Percentiles rank a stretch among this genome's conserved stretches.
These are phyloP conservation scores for Eulemur macaco DNA, from an alignment of 2,113 vertebrate genomes.

Conservation along the genomic window DNA sequence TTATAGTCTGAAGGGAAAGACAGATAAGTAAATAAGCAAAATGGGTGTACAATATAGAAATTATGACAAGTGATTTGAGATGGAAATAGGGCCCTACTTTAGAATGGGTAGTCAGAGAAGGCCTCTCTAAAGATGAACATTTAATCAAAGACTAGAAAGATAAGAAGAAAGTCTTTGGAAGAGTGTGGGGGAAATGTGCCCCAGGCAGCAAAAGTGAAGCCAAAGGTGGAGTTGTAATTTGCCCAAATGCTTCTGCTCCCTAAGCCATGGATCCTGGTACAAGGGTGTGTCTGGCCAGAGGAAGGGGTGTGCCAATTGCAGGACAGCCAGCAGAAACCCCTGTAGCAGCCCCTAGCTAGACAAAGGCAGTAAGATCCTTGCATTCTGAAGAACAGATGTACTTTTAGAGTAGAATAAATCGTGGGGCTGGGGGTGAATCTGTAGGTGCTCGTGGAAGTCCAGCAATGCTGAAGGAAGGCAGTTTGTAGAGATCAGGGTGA, in stretches of 20 bases:
- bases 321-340: neutral
- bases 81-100: neutral
- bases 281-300: neutral
- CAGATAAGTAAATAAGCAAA: neutral
- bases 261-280: fast-evolving
- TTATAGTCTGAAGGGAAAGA: neutral
- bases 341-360: neutral
- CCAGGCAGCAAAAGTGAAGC: neutral
- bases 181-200: neutral
- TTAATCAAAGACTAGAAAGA: neutral
- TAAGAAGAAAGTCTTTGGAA: neutral
- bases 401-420: neutral
- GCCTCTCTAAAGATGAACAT: neutral
- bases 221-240: neutral
- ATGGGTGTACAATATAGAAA: neutral
- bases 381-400: neutral
- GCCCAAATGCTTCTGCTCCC: neutral
- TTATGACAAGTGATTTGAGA: neutral
- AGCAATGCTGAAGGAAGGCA: neutral
- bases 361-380: neutral
- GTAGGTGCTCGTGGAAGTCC: neutral
- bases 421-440: no score
- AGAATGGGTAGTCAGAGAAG: neutral
- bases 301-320: neutral
- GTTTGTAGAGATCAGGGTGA: neutral